phyloP scores from a whole-genome alignment of 2,888 invertebrate species.

The Dryobotodes eremita region DNA sequence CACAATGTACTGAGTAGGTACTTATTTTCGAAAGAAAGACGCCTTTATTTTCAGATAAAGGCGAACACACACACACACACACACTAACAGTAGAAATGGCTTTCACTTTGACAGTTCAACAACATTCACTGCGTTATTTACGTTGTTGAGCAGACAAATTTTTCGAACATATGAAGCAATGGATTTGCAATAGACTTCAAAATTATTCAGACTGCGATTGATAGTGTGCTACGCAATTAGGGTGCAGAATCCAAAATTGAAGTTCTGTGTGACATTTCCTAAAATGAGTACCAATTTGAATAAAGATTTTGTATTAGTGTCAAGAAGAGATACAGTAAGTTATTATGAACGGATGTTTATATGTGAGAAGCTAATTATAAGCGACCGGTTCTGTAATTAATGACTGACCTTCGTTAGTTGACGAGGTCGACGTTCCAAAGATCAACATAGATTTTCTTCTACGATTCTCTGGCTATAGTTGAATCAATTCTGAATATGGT shows the following conservation, averaged over 20 bases:
- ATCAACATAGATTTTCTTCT: constrained; percentile 43
- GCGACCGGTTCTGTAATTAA: constrained; percentile 55
- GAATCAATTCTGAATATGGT: not conserved
- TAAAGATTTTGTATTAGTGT: not conserved
- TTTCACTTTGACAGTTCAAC: no score
- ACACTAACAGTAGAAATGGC: no score
- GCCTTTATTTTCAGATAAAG: not conserved
- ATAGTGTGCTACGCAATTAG: no score
- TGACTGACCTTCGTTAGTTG: constrained; percentile 43
- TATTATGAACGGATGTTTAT: constrained; percentile 42
- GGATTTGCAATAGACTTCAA: no score
- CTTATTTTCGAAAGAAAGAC: not conserved
- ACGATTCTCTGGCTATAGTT: not conserved
- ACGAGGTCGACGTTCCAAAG: constrained; percentile 57
- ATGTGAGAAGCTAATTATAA: constrained; percentile 43
- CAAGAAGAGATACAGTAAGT: constrained; percentile 1
- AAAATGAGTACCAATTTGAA: not conserved
- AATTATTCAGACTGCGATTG: no score
- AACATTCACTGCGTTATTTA: no score
- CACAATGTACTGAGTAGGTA: not conserved
- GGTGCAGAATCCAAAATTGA: not conserved
- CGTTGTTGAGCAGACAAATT: no score
- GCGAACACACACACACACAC: no score
- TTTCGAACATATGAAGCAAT: no score
- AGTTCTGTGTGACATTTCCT: not conserved